A percentile compares a stretch with the other conserved stretches of the same genome.
These are phyloP conservation scores for Emydoidea blandingii DNA, from an alignment of 2,797 vertebrate species.

Conservation along the genomic window DNA sequence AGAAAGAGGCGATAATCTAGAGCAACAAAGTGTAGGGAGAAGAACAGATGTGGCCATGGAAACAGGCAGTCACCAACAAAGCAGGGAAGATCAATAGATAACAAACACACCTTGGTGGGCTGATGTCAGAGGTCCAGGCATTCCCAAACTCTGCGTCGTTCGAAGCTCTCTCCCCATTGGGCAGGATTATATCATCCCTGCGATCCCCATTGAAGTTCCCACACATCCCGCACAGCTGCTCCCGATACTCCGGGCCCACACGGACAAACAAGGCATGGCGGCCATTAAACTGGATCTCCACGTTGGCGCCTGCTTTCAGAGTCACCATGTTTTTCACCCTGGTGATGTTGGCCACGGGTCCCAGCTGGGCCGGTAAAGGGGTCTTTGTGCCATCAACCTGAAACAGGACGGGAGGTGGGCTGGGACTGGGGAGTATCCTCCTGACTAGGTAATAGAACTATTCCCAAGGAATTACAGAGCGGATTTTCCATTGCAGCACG, in stretches of 20 bases:
- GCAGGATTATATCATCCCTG: constrained; percentile 71
- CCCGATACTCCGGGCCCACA: not conserved
- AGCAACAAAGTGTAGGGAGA: not conserved
- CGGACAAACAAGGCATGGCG: constrained; percentile 60
- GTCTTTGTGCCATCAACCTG: not conserved
- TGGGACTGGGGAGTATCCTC: not conserved
- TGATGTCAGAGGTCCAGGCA: not conserved
- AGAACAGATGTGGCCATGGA: not conserved
- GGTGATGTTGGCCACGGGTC: not conserved
- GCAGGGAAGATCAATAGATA: not conserved
- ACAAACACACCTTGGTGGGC: not conserved
- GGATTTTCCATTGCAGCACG: not conserved
- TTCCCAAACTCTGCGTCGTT: not conserved
- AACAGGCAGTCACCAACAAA: not conserved
- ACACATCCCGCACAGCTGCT: constrained; percentile 69
- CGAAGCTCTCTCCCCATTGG: not conserved
- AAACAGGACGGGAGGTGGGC: not conserved
- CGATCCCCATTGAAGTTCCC: constrained; percentile 74
- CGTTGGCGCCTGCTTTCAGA: not conserved
- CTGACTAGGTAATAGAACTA: not conserved
- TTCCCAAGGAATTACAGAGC: not conserved
- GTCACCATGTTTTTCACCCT: constrained; percentile 17
- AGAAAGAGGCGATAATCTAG: not conserved
- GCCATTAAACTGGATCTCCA: constrained; percentile 56
- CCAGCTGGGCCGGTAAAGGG: not conserved